Conservation (phyloP, 53 echinoderm and acorn worm genomes). For the Stichopus horrens region DNA sequence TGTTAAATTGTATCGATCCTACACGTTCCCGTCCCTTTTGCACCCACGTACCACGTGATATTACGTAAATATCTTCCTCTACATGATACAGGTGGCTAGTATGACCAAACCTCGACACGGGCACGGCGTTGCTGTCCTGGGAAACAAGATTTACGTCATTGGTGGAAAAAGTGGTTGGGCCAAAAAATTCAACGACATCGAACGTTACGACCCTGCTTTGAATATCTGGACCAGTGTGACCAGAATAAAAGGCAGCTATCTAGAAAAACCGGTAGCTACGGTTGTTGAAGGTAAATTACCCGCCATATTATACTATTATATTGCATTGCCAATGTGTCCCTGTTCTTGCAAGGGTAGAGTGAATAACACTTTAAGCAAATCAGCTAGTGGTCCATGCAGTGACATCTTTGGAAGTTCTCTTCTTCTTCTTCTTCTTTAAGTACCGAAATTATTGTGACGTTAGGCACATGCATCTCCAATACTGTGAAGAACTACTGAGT, state of each 20-base stretch:
- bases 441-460: too few species aligned
- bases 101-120: conserved; percentile 94
- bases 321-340: too few species aligned
- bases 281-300: conserved; percentile 55
- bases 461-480: too few species aligned
- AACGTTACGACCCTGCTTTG: conserved; percentile 80
- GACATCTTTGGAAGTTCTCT: too few species aligned
- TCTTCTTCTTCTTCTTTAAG: too few species aligned
- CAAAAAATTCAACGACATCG: conserved; percentile 92
- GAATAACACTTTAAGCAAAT: too few species aligned
- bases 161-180: conserved; percentile 96
- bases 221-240: conserved; percentile 88
- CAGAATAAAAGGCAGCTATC: conserved; percentile 81
- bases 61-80: background rate
- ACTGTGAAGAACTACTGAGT: too few species aligned
- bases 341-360: too few species aligned
- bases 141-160: conserved; percentile 89
- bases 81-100: conserved; percentile 65
- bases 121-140: conserved; percentile 80
- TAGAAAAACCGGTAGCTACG: conserved; percentile 81
- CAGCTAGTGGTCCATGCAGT: too few species aligned
- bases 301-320: background rate
- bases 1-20: too few species aligned
- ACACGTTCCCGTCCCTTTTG: too few species aligned
- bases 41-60: too few species aligned